Evolutionary conservation across 2,888 invertebrate species (phyloP).

Genomic region (Nipponacmea schrenckii): DNA sequence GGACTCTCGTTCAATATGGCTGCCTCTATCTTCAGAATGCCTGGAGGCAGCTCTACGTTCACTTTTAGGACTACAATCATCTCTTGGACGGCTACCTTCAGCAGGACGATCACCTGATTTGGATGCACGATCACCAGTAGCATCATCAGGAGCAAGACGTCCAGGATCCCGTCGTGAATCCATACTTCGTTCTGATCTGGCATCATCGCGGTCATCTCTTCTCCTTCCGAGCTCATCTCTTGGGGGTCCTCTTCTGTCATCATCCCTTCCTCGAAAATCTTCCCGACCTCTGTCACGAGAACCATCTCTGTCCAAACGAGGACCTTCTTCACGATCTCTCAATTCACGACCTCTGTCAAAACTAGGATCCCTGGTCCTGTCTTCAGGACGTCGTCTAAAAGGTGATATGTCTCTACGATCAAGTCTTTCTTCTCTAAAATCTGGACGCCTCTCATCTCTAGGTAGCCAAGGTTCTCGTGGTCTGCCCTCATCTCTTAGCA

Average conservation of each 20-base stretch:
- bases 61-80: slow-evolving; percentile 19
- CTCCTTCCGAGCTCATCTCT: slow-evolving; percentile 3
- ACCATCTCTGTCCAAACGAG: slow-evolving; percentile 18
- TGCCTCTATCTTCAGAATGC: slow-evolving; percentile 22
- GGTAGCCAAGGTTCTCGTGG: not conserved
- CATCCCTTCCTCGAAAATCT: slow-evolving; percentile 24
- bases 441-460: not conserved
- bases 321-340: slow-evolving; percentile 23
- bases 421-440: not conserved
- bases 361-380: slow-evolving; percentile 12
- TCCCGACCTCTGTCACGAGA: slow-evolving; percentile 22
- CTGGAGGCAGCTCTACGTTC: slow-evolving; percentile 21
- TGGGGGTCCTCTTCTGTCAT: slow-evolving; percentile 16
- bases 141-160: not conserved
- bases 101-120: slow-evolving; percentile 18
- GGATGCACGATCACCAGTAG: not conserved
- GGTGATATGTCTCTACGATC: not conserved
- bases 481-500: not conserved
- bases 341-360: slow-evolving; percentile 10
- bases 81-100: slow-evolving; percentile 14
- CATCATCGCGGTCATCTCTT: slow-evolving; percentile 21
- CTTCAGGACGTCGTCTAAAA: not conserved
- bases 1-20: slow-evolving; percentile 14
- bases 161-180: not conserved
- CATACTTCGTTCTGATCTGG: slow-evolving; percentile 20